Conservation (phyloP, 1,140 invertebrate genomes). For the Apis dorsata region DNA sequence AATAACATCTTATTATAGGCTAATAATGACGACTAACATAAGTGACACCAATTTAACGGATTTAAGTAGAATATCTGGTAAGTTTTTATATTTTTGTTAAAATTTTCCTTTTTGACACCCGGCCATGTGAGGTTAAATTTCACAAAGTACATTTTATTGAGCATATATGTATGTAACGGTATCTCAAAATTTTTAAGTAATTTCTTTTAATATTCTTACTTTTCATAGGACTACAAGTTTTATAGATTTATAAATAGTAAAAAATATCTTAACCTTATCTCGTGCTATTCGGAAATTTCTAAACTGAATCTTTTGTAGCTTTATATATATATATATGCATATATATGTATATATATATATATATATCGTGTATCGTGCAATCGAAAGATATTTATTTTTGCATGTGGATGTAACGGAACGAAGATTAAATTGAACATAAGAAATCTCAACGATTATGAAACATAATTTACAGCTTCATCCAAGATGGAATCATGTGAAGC, state of each 20-base stretch:
- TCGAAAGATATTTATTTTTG: not conserved
- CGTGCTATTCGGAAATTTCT: not conserved
- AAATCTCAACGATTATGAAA: not conserved
- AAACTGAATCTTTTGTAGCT: not conserved
- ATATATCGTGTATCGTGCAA: not conserved
- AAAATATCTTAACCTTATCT: not conserved
- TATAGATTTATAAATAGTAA: not conserved
- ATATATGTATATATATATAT: not conserved
- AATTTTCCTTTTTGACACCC: constrained; percentile 11
- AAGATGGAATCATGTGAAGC: constrained; percentile 48
- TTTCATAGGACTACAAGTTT: no score
- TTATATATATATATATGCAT: not conserved
- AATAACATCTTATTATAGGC: not conserved
- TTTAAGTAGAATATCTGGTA: constrained; percentile 53
- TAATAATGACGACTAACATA: constrained; percentile 55
- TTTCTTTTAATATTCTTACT: not conserved
- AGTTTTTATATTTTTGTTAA: not conserved
- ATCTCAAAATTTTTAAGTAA: not conserved
- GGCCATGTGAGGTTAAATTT: constrained; percentile 53
- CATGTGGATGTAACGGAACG: not conserved
- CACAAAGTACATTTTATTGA: constrained; percentile 3
- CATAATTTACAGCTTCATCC: constrained; percentile 29
- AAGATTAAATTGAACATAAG: not conserved
- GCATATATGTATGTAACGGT: not conserved
- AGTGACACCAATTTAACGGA: constrained; percentile 32